Evolutionary conservation across 1,140 invertebrate species (phyloP).

Genomic region (Brachionus asplanchnoidis): DNA sequence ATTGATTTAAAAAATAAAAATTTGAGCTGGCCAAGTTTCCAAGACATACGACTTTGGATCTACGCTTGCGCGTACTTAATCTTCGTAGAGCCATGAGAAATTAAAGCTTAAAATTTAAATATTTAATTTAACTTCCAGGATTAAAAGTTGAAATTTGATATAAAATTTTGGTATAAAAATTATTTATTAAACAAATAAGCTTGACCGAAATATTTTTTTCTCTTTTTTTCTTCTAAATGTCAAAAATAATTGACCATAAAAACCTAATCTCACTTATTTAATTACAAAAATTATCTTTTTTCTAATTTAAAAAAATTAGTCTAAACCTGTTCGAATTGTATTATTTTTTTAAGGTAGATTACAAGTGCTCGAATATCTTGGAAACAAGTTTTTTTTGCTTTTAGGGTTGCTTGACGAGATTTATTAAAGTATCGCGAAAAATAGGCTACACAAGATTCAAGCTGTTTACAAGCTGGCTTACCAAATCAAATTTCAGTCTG

Average conservation of each 20-base stretch:
- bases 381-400: conserved; percentile 8
- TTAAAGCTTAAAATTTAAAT: neutral
- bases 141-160: conserved; percentile 3
- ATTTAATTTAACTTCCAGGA: neutral
- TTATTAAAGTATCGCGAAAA: neutral
- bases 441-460: conserved; percentile 8
- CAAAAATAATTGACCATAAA: conserved; percentile 38
- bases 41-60: conserved; percentile 41
- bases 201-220: neutral
- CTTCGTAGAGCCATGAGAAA: conserved; percentile 16
- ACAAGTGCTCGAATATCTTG: conserved; percentile 24
- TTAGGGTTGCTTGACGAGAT: neutral
- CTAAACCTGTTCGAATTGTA: neutral
- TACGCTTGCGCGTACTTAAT: conserved; percentile 32
- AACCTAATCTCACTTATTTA: neutral
- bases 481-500: conserved; percentile 24
- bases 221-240: neutral
- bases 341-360: neutral
- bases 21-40: neutral
- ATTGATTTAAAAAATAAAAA: neutral
- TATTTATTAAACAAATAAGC: conserved; percentile 19
- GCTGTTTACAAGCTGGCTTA: conserved; percentile 6
- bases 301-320: neutral
- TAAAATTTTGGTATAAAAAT: neutral
- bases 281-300: conserved; percentile 19